Conservation (phyloP, 2,113 vertebrate genomes). For the Coturnix japonica region DNA sequence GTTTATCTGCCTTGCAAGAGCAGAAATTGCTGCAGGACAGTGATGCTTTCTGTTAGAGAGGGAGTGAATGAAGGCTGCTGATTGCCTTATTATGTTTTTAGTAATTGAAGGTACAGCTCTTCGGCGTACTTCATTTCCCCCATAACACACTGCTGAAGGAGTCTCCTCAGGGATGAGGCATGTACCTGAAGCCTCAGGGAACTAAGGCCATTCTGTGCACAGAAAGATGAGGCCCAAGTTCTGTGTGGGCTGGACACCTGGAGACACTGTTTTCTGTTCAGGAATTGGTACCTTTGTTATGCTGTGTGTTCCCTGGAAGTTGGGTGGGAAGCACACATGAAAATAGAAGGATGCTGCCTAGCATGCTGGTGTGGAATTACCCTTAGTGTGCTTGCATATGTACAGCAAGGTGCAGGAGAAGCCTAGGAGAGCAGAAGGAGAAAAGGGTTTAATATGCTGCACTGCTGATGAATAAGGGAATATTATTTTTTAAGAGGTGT, state of each 20-base stretch:
- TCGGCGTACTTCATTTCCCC: not conserved
- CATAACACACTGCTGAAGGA: not conserved
- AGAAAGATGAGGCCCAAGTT: not conserved
- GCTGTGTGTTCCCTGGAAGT: not conserved
- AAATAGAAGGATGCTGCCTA: not conserved
- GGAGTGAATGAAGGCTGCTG: not conserved
- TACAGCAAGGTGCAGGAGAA: not conserved
- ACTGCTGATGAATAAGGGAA: not conserved
- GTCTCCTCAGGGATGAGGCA: not conserved
- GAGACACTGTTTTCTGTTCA: not conserved
- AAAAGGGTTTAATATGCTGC: not conserved
- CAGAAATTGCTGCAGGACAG: not conserved
- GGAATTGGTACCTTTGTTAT: not conserved
- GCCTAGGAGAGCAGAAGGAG: not conserved
- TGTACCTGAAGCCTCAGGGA: not conserved
- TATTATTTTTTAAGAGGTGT: not conserved
- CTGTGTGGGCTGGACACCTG: not conserved
- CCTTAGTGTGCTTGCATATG: not conserved
- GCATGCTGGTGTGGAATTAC: rapidly evolving
- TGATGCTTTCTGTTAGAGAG: not conserved
- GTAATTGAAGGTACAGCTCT: not conserved
- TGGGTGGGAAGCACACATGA: rapidly evolving
- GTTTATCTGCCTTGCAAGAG: not conserved
- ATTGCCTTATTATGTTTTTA: not conserved
- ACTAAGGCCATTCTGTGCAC: not conserved